Evolutionary conservation across 2,797 vertebrate genomes (phyloP), one percentile per base, ranked within the genome.

Genomic region (Bradypodion ventrale): DNA sequence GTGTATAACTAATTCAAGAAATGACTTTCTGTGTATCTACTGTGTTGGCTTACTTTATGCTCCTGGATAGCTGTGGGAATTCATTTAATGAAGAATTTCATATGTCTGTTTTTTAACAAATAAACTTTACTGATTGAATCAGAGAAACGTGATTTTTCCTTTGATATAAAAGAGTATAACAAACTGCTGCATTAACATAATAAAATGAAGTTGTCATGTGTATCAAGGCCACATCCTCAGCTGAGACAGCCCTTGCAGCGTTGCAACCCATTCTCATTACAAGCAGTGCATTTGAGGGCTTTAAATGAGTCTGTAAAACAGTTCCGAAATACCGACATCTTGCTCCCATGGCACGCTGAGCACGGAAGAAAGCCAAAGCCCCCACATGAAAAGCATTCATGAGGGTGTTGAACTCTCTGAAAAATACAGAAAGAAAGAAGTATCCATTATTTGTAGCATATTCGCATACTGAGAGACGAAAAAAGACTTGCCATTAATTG

Each of bases 291-390:
- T 96, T 97, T 99, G 89, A 99, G 97, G 89, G 98, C 98, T 97
- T 99, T 99, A 96, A 99, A 99, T 44, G 98, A 98, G 94, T 99
- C 98, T 0, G 98, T 99, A 95, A 99, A 99, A 96, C 98, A 98
- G 96, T 99, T 99, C 91, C 98, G 97, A 92, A 98, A 97, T 90
- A 98, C 96, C 12, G 99, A 99, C 98, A 99, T 99, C 96, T 99
- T 99, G 97, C 99, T 99, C 95, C 99, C 99, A 94, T 99, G 98
- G 98, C 99, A 99, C 97, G 96, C 97, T 75, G 97, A 97, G 94
- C 99, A 99, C 1, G 97, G 99, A 94, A 99, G 94, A 92, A 99
- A 99, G 93, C 98, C 97, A 72, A 97, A 99, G 91, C 98, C 98
- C 87, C 99, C 98, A 0, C 99, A 99, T 85, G 95, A 97, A 94